Evolutionary conservation across 1,140 invertebrate species (phyloP).

Genomic region (Macrobrachium nipponense): DNA sequence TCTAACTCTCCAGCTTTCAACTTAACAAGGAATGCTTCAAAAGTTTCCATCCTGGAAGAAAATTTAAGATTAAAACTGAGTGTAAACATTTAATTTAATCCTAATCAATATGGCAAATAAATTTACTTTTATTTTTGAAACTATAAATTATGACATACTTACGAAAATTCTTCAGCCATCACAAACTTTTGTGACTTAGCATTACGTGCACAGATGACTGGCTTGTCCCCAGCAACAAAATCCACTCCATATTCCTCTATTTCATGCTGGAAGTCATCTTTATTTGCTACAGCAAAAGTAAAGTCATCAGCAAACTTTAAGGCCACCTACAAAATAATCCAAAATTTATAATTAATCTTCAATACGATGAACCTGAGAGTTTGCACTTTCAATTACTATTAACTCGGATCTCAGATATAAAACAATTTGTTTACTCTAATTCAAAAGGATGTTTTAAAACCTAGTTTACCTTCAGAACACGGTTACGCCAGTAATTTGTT

Average conservation of each 20-base stretch:
- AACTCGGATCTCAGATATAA: not conserved
- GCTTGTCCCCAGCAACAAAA: constrained; percentile 88
- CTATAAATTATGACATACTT: constrained; percentile 24
- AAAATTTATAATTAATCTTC: not conserved
- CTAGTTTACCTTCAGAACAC: constrained; percentile 87
- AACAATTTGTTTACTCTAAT: not conserved
- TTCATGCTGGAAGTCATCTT: constrained; percentile 93
- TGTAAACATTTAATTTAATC: not conserved
- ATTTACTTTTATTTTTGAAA: not conserved
- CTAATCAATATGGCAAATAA: constrained; percentile 51
- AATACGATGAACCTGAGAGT: not conserved
- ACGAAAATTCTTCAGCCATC: constrained; percentile 88
- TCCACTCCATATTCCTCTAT: constrained; percentile 94
- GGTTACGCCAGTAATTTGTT: constrained; percentile 99
- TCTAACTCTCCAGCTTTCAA: constrained; percentile 86
- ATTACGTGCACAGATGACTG: constrained; percentile 86
- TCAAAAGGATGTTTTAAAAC: not conserved
- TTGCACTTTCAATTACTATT: too few relatives aligned
- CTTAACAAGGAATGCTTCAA: constrained; percentile 90
- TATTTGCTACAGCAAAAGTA: constrained; percentile 90
- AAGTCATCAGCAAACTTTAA: constrained; percentile 83
- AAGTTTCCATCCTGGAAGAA: constrained; percentile 76
- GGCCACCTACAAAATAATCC: constrained; percentile 70
- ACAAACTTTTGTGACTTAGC: constrained; percentile 89
- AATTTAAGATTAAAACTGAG: not conserved